A percentile compares a stretch with the other conserved stretches of the same genome.
Conservation (phyloP, 2,888 invertebrate species). For the Pseudeuparius sepicola region DNA sequence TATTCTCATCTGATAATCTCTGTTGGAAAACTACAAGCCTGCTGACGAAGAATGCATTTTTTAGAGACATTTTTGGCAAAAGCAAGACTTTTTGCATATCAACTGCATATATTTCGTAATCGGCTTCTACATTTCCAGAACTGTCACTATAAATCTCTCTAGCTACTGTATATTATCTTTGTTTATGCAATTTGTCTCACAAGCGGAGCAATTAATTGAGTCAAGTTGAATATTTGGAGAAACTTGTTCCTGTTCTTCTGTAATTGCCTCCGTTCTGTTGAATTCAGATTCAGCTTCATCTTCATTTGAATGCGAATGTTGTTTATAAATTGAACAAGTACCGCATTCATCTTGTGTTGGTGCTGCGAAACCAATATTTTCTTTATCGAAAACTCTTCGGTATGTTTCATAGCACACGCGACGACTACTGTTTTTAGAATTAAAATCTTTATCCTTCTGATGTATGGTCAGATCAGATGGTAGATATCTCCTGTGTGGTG, state of each 20-base stretch:
- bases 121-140: background rate
- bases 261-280: too few species aligned
- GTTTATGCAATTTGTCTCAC: too few species aligned
- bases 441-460: slow-evolving; percentile 14
- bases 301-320: too few species aligned
- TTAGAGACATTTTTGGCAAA: slow-evolving; percentile 7
- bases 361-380: slow-evolving; percentile 14
- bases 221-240: too few species aligned
- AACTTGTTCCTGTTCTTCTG: too few species aligned
- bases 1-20: slow-evolving; percentile 1
- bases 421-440: slow-evolving; percentile 7
- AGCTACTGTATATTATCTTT: slow-evolving; percentile 8
- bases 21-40: slow-evolving; percentile 6
- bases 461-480: slow-evolving; percentile 8
- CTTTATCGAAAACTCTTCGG: slow-evolving; percentile 7
- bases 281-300: too few species aligned
- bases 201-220: too few species aligned
- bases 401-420: slow-evolving; percentile 15
- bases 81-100: slow-evolving; percentile 6
- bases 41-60: slow-evolving; percentile 5
- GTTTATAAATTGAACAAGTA: slow-evolving; percentile 10
- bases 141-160: background rate
- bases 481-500: slow-evolving; percentile 12
- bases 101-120: slow-evolving; percentile 1
- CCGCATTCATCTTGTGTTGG: slow-evolving; percentile 14